Base-by-base conservation (phyloP, 2,113 vertebrate species). In the Petromus typicus region DNA sequence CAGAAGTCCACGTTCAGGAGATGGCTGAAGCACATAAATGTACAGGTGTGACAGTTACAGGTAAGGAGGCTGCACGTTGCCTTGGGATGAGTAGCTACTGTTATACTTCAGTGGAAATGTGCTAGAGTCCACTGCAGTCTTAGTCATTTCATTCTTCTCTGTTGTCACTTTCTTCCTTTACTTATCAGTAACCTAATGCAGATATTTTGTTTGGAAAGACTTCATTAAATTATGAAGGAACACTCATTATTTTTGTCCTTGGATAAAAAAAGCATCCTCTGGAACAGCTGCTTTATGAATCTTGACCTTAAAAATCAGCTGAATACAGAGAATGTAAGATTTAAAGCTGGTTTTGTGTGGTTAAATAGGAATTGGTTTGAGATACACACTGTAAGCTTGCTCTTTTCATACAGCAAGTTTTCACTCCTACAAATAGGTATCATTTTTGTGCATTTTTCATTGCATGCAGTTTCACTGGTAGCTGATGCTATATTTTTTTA, bases 1-100 rank as follows among this genome's bases (percentile, higher is more conserved):
- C 99, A 86, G 99, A 99, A 56, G 98, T 99, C 66, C 94, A 95
- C 61, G 95, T 99, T 96, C 98, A 98, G 59, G 98, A 98, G 92
- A 97, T 98, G 83, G 93, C 98, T 73, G 97, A 97, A 81, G 96
- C 94, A n/a, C 98, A 85, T 64, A 90, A 97, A 94, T 97, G 99
- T 0, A 97, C 98, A 89, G 96, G 96, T 27, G 91, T 98, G 90
- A 98, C 98, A 37, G 45, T 99, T 82, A 99, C 97, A 84, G 99
- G 99, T 99, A 98, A 98, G 98, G 25, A 82, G 97, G 16, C n/a
- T 79, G 8, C 18, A 1, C 25, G 87, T 86, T 80, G 2, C 32
- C 57, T 0, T 32, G 20, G 61, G 63, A 57, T 84, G 34, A 37
- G 9, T 57, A 61, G 37, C 32, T n/a, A 37, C n/a, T 51, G 9